These are phyloP conservation scores for Myotis davidii DNA, from an alignment of 2,113 vertebrate species.

Conservation along the genomic window DNA sequence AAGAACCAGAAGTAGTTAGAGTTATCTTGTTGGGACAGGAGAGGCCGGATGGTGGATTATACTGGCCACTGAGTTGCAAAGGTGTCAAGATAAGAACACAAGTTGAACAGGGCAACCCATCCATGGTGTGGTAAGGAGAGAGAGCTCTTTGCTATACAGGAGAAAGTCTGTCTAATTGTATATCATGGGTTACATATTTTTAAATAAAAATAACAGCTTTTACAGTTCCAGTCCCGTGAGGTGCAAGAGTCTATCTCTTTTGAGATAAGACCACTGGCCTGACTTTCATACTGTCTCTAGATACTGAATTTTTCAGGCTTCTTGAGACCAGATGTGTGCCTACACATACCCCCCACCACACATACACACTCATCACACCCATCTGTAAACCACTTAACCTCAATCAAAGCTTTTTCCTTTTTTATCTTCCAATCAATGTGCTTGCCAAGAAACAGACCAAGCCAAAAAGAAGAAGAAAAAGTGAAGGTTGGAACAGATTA, in stretches of 20 bases:
- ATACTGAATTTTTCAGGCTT: neutral
- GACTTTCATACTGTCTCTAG: neutral
- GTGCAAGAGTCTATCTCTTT: neutral
- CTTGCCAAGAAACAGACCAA: neutral
- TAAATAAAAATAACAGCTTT: neutral
- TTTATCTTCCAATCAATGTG: neutral
- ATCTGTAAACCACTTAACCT: neutral
- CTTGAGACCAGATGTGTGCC: neutral
- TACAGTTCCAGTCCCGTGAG: neutral
- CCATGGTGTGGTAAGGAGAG: neutral
- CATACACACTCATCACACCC: accelerated
- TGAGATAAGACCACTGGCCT: neutral
- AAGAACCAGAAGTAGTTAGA: neutral
- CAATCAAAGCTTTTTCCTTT: neutral
- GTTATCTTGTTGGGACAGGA: neutral
- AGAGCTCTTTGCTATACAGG: neutral
- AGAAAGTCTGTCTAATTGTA: neutral
- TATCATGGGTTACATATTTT: neutral
- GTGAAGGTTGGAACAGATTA: neutral
- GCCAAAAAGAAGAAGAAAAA: neutral
- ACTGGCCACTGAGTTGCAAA: neutral
- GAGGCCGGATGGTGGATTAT: neutral
- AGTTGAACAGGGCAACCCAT: neutral
- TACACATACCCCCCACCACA: accelerated
- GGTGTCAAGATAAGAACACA: neutral